Base-by-base conservation (phyloP, 1,140 invertebrate genomes). In the Popillia japonica region DNA sequence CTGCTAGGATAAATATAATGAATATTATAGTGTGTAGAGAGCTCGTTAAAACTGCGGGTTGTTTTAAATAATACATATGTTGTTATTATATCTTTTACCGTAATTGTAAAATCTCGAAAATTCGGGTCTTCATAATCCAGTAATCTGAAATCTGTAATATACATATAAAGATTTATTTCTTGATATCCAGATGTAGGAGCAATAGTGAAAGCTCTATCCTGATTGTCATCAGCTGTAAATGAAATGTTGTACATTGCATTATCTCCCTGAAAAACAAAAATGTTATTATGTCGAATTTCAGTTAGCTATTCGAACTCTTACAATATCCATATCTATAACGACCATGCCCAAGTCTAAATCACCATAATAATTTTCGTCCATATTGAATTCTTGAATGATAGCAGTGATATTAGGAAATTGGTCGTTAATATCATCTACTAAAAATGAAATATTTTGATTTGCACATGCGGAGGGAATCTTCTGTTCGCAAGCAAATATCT, bases 351-450 rank as follows among this genome's bases (percentile, higher is more conserved):
- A 2, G 11, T 34, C 27, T 41, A 74, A 41, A 6, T 41, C 40
- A 4, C 20, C 34, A 20, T 41, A 42, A 34, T 27, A 41, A 72
- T 55, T 76, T 79, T 79, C 78, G 6, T 75, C 34, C 3, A 76
- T 76, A 9, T 20, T 34, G 14, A 76, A 11, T 6, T 9, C 0
- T 20, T 0, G 4, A 7, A 40, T 9, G n/a, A 17, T 40, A 14
- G 40, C 11, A n/a, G 78, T 76, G 14, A 79, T 76, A 44, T 8
- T 11, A 0, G 78, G 78, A 8, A 17, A 10, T 10, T 79, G 61
- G 27, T 79, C 64, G 41, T 79, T 79, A 40, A 40, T 55, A 23
- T 79, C 78, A 22, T 72, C 23, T 27, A 79, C 59, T 44, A 76
- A 72, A n/a, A 79, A 55, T 8, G 75, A 72, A 22, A 76, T 68